Base-by-base conservation (phyloP, 2,888 invertebrate genomes). In the Lepidochitona cinerea region DNA sequence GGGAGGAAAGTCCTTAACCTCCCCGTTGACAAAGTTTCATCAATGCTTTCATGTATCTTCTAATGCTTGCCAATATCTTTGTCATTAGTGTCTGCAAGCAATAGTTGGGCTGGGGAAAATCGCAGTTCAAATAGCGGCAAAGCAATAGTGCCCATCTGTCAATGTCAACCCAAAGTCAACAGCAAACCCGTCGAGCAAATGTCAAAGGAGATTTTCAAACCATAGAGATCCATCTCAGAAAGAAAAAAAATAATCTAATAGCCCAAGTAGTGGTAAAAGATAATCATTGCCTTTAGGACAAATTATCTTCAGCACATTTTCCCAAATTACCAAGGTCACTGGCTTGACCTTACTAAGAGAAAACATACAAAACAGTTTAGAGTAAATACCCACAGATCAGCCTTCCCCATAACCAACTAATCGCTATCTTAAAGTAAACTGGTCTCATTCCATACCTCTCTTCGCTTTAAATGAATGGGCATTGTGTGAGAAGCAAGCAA, bases 301-400 rank as follows among this genome's bases (percentile, higher is more conserved):
- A 49, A 49, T 49, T 59, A 23, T 59, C 29, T 59, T 59, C 32
- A 59, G 29, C 29, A 23, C 26, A 32, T 59, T 14, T 32, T 29
- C 29, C n/a, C 14, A 26, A 59, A 14, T 59, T 23, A 1, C 12
- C 14, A 59, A 59, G 59, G 59, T 59, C 59, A 59, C 59, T 49
- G 18, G 12, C 29, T 26, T 59, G 23, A 32, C 59, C 59, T 59
- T 59, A 29, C 59, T 59, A 18, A 14, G 14, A 26, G 29, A 59
- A 59, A 59, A 59, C 59, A 59, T 29, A 59, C 59, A 59, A 59
- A 59, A 59, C 32, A 59, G 59, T 59, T 59, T 23, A 59, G 49
- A 49, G 49, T 49, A n/a, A 7, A 49, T 49, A 23, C 23, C 49
- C 49, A 5, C 7, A 7, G 7, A n/a, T n/a, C 49, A 7, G 49